These are phyloP conservation scores for Patella ulyssiponensis DNA, from an alignment of 2,888 invertebrate species.

Conservation along the genomic window DNA sequence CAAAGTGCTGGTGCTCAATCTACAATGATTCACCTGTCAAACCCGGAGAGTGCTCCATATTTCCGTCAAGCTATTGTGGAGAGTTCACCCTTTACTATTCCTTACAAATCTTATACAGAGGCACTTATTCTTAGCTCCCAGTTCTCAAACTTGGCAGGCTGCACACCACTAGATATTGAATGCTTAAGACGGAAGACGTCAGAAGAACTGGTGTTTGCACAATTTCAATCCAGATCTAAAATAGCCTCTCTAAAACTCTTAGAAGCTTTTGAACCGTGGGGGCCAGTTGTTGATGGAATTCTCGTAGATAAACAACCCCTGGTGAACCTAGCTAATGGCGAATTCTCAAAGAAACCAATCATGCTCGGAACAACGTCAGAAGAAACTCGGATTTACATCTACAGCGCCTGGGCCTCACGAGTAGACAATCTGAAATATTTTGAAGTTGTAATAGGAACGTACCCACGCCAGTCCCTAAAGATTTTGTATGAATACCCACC, in stretches of 20 bases:
- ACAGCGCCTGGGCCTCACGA: constrained; percentile 50
- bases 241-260: constrained; percentile 55
- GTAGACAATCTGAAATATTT: constrained; percentile 39
- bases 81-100: constrained; percentile 50
- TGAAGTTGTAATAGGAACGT: constrained; percentile 45
- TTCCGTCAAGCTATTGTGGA: constrained; percentile 49
- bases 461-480: constrained; percentile 39
- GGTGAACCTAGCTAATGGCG: constrained; percentile 38
- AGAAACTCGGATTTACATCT: constrained; percentile 58
- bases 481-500: constrained; percentile 49
- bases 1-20: constrained; percentile 58
- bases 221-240: constrained; percentile 39
- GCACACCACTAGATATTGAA: constrained; percentile 42
- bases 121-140: constrained; percentile 47
- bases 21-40: constrained; percentile 43
- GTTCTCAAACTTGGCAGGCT: constrained; percentile 43
- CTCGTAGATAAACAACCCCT: constrained; percentile 52
- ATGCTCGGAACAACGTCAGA: constrained; percentile 57
- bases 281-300: constrained; percentile 57
- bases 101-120: constrained; percentile 46
- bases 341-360: constrained; percentile 47
- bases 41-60: constrained; percentile 32
- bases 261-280: constrained; percentile 62
- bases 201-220: constrained; percentile 55
- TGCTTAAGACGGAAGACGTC: constrained; percentile 50